phyloP scores from a whole-genome alignment of 2,113 vertebrate genomes.

The Erythrocercus mccallii region DNA sequence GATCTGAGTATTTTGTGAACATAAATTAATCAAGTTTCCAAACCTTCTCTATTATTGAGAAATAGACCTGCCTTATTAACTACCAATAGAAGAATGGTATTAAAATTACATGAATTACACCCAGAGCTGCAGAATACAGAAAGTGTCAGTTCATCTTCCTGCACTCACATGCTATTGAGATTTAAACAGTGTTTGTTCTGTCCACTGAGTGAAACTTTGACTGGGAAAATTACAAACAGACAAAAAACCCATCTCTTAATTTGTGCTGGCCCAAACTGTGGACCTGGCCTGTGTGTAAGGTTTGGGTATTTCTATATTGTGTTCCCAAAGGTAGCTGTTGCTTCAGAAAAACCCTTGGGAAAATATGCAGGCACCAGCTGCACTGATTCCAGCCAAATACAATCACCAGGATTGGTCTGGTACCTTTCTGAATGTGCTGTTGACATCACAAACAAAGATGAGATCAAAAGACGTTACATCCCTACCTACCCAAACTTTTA shows the following conservation, averaged over 20 bases:
- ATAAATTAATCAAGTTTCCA: neutral
- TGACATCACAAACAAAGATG: neutral
- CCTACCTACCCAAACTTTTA: neutral
- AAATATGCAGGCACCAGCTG: neutral
- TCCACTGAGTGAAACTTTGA: neutral
- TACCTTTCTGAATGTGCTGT: neutral
- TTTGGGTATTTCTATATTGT: fast-evolving
- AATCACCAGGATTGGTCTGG: neutral
- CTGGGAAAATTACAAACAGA: neutral
- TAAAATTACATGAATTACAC: neutral
- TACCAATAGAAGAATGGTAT: neutral
- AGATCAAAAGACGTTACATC: neutral
- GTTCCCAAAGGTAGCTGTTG: neutral
- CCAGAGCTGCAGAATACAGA: neutral
- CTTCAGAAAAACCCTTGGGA: neutral
- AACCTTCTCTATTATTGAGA: neutral
- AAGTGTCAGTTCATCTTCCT: neutral
- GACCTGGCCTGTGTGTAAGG: neutral
- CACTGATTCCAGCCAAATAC: neutral
- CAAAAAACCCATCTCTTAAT: neutral
- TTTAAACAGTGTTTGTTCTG: neutral
- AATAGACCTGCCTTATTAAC: neutral
- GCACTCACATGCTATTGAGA: neutral
- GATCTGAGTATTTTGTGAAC: neutral
- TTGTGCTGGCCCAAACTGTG: neutral